Evolutionary conservation across 2,888 invertebrate genomes (phyloP), one percentile per base, ranked within the genome.

Genomic region (Rhagophthalmus giganteus): DNA sequence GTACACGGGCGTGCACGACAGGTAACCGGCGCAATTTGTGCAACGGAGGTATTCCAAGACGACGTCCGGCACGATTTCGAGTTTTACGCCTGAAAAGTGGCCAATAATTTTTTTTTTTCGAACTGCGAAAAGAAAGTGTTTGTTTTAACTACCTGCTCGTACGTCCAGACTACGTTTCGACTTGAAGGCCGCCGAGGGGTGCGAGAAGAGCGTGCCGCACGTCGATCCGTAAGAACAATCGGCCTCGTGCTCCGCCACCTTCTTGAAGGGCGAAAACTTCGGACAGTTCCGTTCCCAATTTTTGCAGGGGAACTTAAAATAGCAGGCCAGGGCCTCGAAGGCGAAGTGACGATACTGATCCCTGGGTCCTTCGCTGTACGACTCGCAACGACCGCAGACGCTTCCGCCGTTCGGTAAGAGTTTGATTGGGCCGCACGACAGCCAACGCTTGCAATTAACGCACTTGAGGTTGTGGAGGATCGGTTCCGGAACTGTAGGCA

Each of bases 301-400:
- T 50, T 54, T 59, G 54, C 74, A 74, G 0, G 74, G 74, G 55
- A 69, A 74, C 12, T 60, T 32, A 54, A 72, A 74, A 35, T 66
- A 64, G 5, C 65, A 63, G 5, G 73, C 74, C 10, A 73, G 38
- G 1, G 66, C 66, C 59, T 73, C 74, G 49, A 68, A 74, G 0
- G 69, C 60, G 7, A 58, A 50, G 53, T 71, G 71, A 26, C 67
- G 62, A 50, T 66, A 68, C 14, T 55, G 35, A 35, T 37, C 50
- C 5, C 27, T 24, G 2, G 48, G 46, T 7, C 34, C 39, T 6
- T 32, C 34, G 6, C 25, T 25, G 25, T 33, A 30, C 6, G 8
- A 27, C 6, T 51, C 44, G 56, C 74, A 75, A 42, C 73, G 61
- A 40, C 73, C 74, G 52, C 75, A 75, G 2, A 71, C 39, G n/a